Base-by-base conservation (phyloP, 2,888 invertebrate species). In the Pandemis cinnamomeana region DNA sequence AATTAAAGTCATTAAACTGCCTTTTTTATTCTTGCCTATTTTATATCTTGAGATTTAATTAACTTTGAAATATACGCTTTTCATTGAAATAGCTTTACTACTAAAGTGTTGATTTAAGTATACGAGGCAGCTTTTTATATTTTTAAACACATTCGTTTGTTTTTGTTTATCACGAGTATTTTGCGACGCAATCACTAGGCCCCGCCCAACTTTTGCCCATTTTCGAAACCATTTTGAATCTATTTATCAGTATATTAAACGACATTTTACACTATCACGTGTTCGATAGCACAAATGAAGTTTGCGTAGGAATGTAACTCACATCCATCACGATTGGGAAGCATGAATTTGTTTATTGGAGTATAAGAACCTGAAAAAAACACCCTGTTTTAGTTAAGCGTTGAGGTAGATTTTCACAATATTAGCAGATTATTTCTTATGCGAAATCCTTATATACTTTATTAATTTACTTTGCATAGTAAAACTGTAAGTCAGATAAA, bases 261-360 rank as follows among this genome's bases (percentile, higher is more conserved):
- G 61, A 64, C 46, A 68, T 72, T 66, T 71, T 67, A 72, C 64
- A 69, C 60, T 36, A 51, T 48, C 68, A 60, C 60, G 68, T 66
- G 55, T 70, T 69, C 27, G 61, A 64, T 36, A 48, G 61, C 67
- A 67, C 75, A 74, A 51, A 67, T 48, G 36, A 63, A 58, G 67
- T 53, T 70, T 78, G 78, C 77, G 77, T 80, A 80, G 75, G 77
- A 78, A 78, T 71, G 64, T 64, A 78, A 74, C 74, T 76, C 63
- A 79, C 79, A 69, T 78, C 77, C 75, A 77, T 75, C 64, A 67
- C 76, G 77, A 46, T 64, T 63, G 61, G 66, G 58, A 77, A 82
- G 88, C 88, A 89, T 88, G 88, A 80, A 76, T 82, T 77, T 79
- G 77, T 86, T 85, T 83, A 84, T 85, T 87, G 87, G 85, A 78